Percentiles rank a stretch among this genome's conserved stretches.
These are phyloP conservation scores for Neogale vison DNA, from an alignment of 2,113 vertebrate genomes.

Conservation along the genomic window DNA sequence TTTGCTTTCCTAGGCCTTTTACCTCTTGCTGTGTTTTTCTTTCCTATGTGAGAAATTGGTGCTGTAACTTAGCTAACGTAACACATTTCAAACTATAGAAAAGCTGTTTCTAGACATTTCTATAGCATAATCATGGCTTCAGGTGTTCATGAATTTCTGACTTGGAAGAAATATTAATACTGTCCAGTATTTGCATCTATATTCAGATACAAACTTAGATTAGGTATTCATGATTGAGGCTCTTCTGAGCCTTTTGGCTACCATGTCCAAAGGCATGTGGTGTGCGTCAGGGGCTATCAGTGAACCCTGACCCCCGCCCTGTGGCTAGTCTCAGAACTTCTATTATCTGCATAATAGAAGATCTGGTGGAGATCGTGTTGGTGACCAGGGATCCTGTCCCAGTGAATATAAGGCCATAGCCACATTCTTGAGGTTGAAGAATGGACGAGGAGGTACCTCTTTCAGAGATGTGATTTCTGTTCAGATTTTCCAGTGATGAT, in stretches of 20 bases:
- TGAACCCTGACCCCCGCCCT: not conserved
- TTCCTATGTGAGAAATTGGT: not conserved
- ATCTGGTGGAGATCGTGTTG: not conserved
- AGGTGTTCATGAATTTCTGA: conserved; percentile 28
- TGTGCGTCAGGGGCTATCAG: not conserved
- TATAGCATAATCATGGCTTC: not conserved
- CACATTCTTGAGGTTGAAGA: not conserved
- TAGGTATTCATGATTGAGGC: not conserved
- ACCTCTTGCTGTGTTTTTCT: not conserved
- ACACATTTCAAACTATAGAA: not conserved
- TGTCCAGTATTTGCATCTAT: conserved; percentile 1
- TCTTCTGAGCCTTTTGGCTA: not conserved
- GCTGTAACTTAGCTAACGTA: not conserved
- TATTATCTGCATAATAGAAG: not conserved
- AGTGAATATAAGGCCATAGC: not conserved
- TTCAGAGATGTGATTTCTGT: not conserved
- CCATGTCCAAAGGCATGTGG: not conserved
- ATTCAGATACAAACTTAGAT: conserved; percentile 4
- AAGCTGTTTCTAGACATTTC: not conserved
- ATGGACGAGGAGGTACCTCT: not conserved
- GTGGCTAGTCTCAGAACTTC: not conserved
- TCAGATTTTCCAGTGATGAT: not conserved
- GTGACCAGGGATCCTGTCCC: not conserved
- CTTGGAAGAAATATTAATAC: not conserved
- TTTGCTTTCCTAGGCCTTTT: not conserved